Evolutionary conservation across 2,113 vertebrate species (phyloP), one percentile per base, ranked within the genome.

Genomic region (Noctilio leporinus): DNA sequence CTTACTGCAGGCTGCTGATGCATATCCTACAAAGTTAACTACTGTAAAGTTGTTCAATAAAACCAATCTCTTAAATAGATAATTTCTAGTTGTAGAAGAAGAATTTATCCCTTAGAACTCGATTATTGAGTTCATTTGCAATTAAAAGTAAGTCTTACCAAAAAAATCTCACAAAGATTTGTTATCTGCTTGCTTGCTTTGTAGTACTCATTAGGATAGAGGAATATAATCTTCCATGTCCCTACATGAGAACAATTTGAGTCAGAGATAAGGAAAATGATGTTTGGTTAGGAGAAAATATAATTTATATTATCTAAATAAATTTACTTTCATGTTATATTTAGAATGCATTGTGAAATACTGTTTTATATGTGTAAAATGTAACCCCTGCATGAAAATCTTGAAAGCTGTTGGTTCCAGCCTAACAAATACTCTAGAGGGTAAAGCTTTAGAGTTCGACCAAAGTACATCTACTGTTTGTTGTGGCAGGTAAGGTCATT

Each of bases 111-210:
- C 59, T 89, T 84, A 90, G 47, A 59, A 45, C 33, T 81, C 55
- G 35, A 89, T 92, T 96, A 96, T 92, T 90, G 92, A 97, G 47
- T 28, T 86, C 47, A 89, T 26, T 84, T 89, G 30, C 91, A 97
- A 96, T 96, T 95, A 95, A 94, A 94, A 89, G 86, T 94, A 96
- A 94, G 95, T 93, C 92, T 95, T 89, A 92, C n/a, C 35, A 81
- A 96, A 64, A 86, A 96, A 96, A 95, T 33, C 19, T 91, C 69
- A 86, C 45, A 76, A 45, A 76, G 33, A 91, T 86, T 76, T 93
- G 80, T 15, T 76, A 59, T 69, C 43, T 35, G 28, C 10, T 78
- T 76, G 3, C 45, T 89, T 76, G 11, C 64, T 94, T 67, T 76
- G 17, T 87, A 28, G 6, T 80, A 57, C 73, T 72, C 15, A 55